A percentile compares a stretch with the other conserved stretches of the same genome.
phyloP scores from a whole-genome alignment of 2,888 invertebrate genomes.

The Protophormia terraenovae region DNA sequence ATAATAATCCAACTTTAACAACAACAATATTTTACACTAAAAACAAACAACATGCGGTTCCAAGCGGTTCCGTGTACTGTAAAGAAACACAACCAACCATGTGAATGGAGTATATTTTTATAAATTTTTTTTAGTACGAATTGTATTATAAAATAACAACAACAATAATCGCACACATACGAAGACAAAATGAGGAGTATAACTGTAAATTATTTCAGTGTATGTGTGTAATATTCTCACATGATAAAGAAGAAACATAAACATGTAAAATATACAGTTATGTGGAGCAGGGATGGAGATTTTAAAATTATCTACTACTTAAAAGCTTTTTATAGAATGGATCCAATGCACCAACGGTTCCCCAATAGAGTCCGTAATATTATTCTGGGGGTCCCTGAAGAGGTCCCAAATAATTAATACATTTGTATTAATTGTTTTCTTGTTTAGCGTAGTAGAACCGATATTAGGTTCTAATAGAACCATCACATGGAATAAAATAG shows the following conservation, averaged over 20 bases:
- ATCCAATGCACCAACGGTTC: no score
- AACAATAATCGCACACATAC: neutral
- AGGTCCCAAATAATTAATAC: no score
- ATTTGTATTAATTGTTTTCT: no score
- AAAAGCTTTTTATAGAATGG: no score
- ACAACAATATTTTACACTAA: conserved; percentile 14
- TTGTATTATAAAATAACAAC: neutral
- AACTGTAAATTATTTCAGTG: neutral
- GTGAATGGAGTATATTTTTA: conserved; percentile 32
- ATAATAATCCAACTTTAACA: neutral
- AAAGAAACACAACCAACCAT: conserved; percentile 35
- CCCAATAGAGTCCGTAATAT: no score
- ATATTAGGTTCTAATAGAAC: no score
- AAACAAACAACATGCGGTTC: conserved; percentile 71
- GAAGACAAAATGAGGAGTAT: neutral
- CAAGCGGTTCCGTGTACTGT: conserved; percentile 78
- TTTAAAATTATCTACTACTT: no score
- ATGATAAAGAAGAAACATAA: conserved; percentile 5
- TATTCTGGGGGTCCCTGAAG: no score
- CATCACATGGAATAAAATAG: no score
- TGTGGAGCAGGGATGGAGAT: neutral
- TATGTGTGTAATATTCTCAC: neutral
- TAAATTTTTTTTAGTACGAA: conserved; percentile 5
- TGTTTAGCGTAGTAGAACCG: no score
- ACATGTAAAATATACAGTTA: conserved; percentile 1